Evolutionary conservation across 2,888 invertebrate genomes (phyloP).

Genomic region (Tinea trinotella): DNA sequence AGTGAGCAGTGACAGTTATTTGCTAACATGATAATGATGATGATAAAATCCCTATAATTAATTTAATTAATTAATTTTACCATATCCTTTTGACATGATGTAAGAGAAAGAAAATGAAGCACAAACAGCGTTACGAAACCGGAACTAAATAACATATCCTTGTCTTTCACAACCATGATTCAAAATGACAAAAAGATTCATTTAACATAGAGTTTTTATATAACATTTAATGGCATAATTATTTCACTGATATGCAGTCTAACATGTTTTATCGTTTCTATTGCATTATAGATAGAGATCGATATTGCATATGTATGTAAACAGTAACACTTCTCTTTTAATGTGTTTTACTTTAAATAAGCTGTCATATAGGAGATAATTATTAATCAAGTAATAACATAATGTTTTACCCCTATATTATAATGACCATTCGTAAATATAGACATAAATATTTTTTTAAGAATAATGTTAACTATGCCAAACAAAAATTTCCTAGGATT

Average conservation of each 20-base stretch:
- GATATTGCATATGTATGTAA: not conserved
- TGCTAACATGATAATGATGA: not conserved
- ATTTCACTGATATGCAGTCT: not conserved
- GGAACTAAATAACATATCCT: not conserved
- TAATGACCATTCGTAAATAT: too few species aligned
- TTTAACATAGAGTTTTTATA: not conserved
- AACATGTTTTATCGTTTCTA: slow-evolving; percentile 3
- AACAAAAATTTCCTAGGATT: too few species aligned
- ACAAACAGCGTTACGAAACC: not conserved
- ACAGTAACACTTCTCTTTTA: not conserved
- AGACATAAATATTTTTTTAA: too few species aligned
- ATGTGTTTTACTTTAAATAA: not conserved
- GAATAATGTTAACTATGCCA: too few species aligned
- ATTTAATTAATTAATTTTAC: not conserved
- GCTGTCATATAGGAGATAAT: not conserved
- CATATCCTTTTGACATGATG: slow-evolving; percentile 1
- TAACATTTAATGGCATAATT: not conserved
- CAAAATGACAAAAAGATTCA: not conserved
- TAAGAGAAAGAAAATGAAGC: not conserved
- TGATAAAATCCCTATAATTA: not conserved
- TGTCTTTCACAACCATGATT: not conserved
- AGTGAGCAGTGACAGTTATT: not conserved
- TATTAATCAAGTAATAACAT: not conserved
- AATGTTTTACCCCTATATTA: too few species aligned
- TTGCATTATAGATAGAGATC: not conserved